These are phyloP conservation scores for Catotricha subobsoleta DNA, from an alignment of 2,888 invertebrate species.

Conservation along the genomic window DNA sequence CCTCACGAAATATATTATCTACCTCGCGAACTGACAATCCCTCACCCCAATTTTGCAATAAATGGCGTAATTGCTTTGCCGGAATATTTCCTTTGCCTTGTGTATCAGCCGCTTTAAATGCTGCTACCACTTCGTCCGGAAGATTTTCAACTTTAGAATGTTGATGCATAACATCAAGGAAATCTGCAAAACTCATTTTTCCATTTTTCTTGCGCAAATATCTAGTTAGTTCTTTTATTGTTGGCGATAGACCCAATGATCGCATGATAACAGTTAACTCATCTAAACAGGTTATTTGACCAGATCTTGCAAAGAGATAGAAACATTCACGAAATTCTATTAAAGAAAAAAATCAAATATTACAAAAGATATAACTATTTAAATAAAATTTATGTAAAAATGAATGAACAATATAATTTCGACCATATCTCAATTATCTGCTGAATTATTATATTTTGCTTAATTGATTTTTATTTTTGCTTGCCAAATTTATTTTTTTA, in stretches of 20 bases:
- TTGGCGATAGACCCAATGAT: conserved; percentile 85
- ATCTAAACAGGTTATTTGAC: conserved; percentile 73
- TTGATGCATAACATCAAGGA: conserved; percentile 85
- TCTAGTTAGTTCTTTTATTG: conserved; percentile 72
- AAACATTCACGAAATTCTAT: conserved; percentile 92
- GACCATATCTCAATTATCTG: not conserved
- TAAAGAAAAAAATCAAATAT: conserved; percentile 7
- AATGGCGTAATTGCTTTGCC: conserved; percentile 64
- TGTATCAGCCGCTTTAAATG: conserved; percentile 73
- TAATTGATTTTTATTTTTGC: not conserved
- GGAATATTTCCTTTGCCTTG: conserved; percentile 55
- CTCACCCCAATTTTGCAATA: conserved; percentile 86
- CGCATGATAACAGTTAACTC: conserved; percentile 89
- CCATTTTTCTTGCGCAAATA: conserved; percentile 65
- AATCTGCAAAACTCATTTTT: conserved; percentile 88
- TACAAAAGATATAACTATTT: conserved; percentile 6
- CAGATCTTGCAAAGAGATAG: conserved; percentile 78
- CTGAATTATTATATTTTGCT: not conserved
- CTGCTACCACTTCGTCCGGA: conserved; percentile 56
- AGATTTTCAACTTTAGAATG: conserved; percentile 44
- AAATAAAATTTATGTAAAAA: conserved; percentile 7
- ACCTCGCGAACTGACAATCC: conserved; percentile 53
- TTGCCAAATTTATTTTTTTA: not conserved
- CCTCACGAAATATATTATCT: conserved; percentile 81
- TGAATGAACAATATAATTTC: not conserved